Percentiles rank a stretch among this genome's conserved stretches.
phyloP scores from a whole-genome alignment of 2,797 vertebrate genomes.

The Antennarius maculatus region DNA sequence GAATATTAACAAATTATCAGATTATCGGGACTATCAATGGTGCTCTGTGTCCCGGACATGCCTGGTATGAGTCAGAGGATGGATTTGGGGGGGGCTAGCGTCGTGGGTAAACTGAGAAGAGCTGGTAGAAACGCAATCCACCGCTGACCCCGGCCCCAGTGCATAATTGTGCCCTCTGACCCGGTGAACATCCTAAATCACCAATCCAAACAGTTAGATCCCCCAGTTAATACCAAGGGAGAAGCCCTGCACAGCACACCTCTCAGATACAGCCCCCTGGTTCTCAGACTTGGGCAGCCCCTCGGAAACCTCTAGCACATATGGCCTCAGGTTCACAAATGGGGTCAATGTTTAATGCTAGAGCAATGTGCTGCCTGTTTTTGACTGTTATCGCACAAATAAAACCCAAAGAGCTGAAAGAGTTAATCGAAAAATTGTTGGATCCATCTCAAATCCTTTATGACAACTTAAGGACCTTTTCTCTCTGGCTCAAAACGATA shows the following conservation, averaged over 20 bases:
- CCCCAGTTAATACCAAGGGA: constrained; percentile 59
- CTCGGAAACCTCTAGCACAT: constrained; percentile 37
- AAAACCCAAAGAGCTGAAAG: constrained; percentile 5
- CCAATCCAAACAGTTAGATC: constrained; percentile 75
- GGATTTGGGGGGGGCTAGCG: constrained; percentile 40
- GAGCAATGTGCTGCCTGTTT: not conserved
- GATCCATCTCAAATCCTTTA: too few relatives aligned
- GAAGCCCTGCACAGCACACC: constrained; percentile 30
- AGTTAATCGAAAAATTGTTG: not conserved
- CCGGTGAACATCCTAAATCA: constrained; percentile 78
- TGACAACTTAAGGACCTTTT: too few relatives aligned
- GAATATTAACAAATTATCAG: not conserved
- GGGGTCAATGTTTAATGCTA: constrained; percentile 25
- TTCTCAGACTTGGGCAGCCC: constrained; percentile 36
- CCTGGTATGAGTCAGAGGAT: constrained; percentile 24
- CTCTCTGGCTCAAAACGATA: too few relatives aligned
- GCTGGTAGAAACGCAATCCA: constrained; percentile 70
- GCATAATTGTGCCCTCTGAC: constrained; percentile 78
- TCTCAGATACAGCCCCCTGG: constrained; percentile 17
- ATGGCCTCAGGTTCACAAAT: constrained; percentile 25
- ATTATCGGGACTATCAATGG: constrained; percentile 10
- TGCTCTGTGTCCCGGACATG: constrained; percentile 18
- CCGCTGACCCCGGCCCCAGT: constrained; percentile 68
- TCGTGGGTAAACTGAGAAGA: constrained; percentile 69
- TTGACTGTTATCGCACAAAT: not conserved